These are phyloP conservation scores for Eristalis tenax DNA, from an alignment of 2,888 invertebrate species.

Conservation along the genomic window DNA sequence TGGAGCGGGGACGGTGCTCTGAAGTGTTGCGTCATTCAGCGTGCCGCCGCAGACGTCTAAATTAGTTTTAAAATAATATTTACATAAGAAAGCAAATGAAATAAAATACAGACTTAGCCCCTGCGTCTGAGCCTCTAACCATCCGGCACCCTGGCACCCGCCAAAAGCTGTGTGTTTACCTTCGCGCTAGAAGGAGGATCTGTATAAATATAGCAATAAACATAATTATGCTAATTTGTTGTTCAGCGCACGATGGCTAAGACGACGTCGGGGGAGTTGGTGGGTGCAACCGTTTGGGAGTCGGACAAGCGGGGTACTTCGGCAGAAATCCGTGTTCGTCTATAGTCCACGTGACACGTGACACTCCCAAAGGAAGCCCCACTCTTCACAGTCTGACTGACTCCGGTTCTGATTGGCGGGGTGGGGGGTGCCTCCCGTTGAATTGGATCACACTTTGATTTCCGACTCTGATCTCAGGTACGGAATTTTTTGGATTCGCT, in stretches of 20 bases:
- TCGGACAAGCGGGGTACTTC: too few species aligned
- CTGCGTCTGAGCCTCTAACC: not conserved
- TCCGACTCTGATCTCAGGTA: too few species aligned
- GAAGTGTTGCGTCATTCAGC: constrained; percentile 50
- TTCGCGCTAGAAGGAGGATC: not conserved
- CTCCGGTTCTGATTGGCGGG: too few species aligned
- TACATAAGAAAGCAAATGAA: constrained; percentile 35
- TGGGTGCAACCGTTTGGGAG: not conserved
- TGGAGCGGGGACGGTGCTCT: not conserved
- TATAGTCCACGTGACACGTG: too few species aligned
- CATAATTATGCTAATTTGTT: constrained; percentile 35
- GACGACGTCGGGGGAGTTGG: not conserved
- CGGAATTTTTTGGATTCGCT: not conserved
- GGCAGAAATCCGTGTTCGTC: too few species aligned
- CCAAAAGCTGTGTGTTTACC: not conserved
- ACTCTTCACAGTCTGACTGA: too few species aligned
- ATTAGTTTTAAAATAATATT: constrained; percentile 55
- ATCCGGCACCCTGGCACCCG: not conserved
- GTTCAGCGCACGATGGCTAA: not conserved
- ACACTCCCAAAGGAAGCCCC: too few species aligned
- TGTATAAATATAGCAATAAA: not conserved
- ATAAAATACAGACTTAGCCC: not conserved
- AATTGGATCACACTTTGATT: too few species aligned
- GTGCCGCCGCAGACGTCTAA: constrained; percentile 39
- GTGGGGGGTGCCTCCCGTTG: too few species aligned